Percentiles rank a stretch among this genome's conserved stretches.
Conservation (phyloP, 2,888 invertebrate species). For the Epinotia nisella region DNA sequence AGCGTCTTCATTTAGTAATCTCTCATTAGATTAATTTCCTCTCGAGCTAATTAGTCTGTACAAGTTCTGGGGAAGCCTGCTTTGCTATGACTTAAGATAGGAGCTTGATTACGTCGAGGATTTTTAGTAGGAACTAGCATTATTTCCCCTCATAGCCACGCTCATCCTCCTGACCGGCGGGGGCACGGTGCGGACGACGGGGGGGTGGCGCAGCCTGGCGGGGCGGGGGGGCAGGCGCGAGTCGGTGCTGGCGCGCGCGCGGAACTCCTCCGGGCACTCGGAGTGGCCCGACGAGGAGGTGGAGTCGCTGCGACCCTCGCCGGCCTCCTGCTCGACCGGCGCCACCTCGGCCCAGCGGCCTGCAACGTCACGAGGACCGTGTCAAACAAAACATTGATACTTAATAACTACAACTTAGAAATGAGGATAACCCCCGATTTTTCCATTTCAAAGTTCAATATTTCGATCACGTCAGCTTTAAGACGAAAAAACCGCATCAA, state of each 20-base stretch:
- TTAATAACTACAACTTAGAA: too few species aligned
- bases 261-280: slow-evolving; percentile 83
- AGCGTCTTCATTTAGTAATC: too few species aligned
- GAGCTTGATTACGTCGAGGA: not conserved
- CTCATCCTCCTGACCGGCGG: slow-evolving; percentile 89
- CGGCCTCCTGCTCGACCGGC: slow-evolving; percentile 85
- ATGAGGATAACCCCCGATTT: too few species aligned
- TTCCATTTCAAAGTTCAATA: too few species aligned
- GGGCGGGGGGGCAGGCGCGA: slow-evolving; percentile 84
- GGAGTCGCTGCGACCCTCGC: slow-evolving; percentile 68
- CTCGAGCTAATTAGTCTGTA: too few species aligned
- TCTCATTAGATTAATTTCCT: too few species aligned
- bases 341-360: slow-evolving; percentile 87
- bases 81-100: too few species aligned
- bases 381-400: not conserved
- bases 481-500: too few species aligned
- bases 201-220: slow-evolving; percentile 83
- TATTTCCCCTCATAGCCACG: slow-evolving; percentile 89
- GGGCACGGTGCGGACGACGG: slow-evolving; percentile 71
- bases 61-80: too few species aligned
- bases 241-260: slow-evolving; percentile 91
- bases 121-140: slow-evolving; percentile 76
- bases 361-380: slow-evolving; percentile 51
- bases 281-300: slow-evolving; percentile 72
- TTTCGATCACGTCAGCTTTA: too few species aligned